Conservation (phyloP, 2,888 invertebrate species). For the Rhagonycha fulva region DNA sequence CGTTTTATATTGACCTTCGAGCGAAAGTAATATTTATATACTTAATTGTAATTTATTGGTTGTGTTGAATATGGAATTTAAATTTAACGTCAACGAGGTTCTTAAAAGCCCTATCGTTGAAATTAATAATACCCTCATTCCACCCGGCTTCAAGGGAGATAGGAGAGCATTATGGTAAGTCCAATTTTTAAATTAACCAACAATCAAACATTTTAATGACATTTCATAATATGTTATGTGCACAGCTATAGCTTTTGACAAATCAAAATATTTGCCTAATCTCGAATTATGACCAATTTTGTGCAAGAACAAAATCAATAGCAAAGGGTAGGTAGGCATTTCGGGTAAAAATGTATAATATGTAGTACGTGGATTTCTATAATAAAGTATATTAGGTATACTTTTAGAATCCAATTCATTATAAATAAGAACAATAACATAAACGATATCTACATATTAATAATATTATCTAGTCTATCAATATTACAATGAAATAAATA, state of each 20-base stretch:
- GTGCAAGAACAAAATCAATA: not conserved
- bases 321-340: not conserved
- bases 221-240: not conserved
- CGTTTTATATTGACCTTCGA: constrained; percentile 15
- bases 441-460: too few species aligned
- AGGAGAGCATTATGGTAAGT: constrained; percentile 58
- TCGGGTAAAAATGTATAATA: not conserved
- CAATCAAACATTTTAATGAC: not conserved
- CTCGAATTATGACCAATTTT: not conserved
- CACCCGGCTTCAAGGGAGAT: constrained; percentile 60
- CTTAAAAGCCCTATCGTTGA: constrained; percentile 59
- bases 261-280: not conserved
- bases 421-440: not conserved
- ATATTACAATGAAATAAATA: too few species aligned
- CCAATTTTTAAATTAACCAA: not conserved
- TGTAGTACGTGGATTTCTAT: not conserved
- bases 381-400: not conserved
- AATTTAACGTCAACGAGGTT: constrained; percentile 59
- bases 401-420: not conserved
- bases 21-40: not conserved
- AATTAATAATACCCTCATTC: constrained; percentile 58
- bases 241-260: not conserved
- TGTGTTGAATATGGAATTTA: constrained; percentile 58
- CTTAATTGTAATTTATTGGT: not conserved
- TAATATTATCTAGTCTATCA: too few species aligned